These are phyloP conservation scores for Geodia barretti DNA, from an alignment of 37 sponge, comb jelly and placozoan species.

Conservation along the genomic window DNA sequence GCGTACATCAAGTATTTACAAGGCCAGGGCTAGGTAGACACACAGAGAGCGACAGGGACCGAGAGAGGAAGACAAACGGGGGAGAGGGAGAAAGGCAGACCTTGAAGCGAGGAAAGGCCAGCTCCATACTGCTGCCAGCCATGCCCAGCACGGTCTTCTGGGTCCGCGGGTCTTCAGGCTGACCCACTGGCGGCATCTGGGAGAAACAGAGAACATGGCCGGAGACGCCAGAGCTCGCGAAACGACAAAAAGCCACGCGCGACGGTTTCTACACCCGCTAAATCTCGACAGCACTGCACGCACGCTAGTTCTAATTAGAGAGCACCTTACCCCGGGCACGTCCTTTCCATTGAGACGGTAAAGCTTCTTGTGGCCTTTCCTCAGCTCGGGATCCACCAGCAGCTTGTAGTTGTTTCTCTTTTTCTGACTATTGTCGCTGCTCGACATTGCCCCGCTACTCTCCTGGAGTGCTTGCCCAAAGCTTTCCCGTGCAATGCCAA, in stretches of 20 bases:
- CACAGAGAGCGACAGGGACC: not conserved
- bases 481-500: not conserved
- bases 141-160: slow-evolving; percentile 73
- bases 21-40: not conserved
- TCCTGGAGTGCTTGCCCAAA: not conserved
- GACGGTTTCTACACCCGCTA: too few species aligned
- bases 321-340: slow-evolving; percentile 70
- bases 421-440: slow-evolving; percentile 19
- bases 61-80: not conserved
- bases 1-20: not conserved
- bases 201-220: not conserved
- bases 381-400: slow-evolving; percentile 79
- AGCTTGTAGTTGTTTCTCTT: slow-evolving; percentile 88
- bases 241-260: too few species aligned
- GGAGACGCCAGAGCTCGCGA: not conserved
- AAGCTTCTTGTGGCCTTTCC: slow-evolving; percentile 68
- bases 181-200: slow-evolving; percentile 56
- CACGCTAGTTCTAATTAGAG: slow-evolving; percentile 53
- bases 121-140: slow-evolving; percentile 31
- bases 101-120: slow-evolving; percentile 75
- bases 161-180: slow-evolving; percentile 63
- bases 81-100: slow-evolving; percentile 17
- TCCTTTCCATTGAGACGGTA: slow-evolving; percentile 74
- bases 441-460: slow-evolving; percentile 18
- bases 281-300: too few species aligned